phyloP scores from a whole-genome alignment of 53 echinoderm and acorn worm species.

The Crossaster papposus region DNA sequence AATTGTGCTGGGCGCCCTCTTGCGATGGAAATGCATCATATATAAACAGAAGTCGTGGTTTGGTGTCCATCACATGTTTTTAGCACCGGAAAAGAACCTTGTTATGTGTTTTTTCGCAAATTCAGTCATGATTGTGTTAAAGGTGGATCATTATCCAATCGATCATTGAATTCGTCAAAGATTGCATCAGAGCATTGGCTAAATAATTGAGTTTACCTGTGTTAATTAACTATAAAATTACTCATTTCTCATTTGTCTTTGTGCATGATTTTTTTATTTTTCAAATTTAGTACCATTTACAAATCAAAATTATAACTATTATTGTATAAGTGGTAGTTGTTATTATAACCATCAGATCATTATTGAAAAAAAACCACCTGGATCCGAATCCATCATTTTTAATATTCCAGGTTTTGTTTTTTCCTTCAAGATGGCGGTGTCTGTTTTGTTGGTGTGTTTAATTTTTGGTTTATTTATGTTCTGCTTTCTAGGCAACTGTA shows the following conservation, averaged over 20 bases:
- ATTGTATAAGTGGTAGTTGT: no score
- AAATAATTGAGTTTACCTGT: no score
- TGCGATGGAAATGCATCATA: not conserved
- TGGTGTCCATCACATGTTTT: not conserved
- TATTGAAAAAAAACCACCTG: not conserved
- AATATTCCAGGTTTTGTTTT: not conserved
- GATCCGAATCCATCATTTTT: not conserved
- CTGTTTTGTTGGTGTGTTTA: not conserved
- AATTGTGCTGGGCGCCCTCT: slow-evolving; percentile 21
- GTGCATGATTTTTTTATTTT: no score
- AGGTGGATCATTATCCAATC: no score
- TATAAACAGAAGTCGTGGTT: not conserved
- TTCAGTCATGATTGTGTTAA: no score
- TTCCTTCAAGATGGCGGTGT: not conserved
- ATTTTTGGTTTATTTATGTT: not conserved
- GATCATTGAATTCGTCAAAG: no score
- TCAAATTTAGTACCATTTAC: no score
- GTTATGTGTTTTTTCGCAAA: no score
- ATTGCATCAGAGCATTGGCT: no score
- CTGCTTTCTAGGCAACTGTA: not conserved
- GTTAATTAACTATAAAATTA: no score
- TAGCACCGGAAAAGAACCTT: not conserved
- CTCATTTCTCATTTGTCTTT: no score
- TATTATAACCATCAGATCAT: not conserved
- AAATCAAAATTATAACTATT: no score